Percentiles rank a stretch among this genome's conserved stretches.
Evolutionary conservation across 2,113 vertebrate genomes (phyloP).

Genomic region (Pheucticus melanocephalus): DNA sequence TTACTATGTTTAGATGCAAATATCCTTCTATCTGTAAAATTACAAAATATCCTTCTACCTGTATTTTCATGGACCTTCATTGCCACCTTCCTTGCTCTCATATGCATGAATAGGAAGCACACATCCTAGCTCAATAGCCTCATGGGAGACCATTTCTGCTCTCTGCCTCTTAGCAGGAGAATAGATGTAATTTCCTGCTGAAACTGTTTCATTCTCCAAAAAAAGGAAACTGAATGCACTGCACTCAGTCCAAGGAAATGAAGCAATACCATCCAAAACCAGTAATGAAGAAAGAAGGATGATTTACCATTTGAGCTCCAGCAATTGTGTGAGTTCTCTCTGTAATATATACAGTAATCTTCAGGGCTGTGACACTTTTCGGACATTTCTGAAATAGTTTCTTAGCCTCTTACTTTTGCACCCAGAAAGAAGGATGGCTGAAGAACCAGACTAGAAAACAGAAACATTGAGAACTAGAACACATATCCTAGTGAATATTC

Average conservation of each 20-base stretch:
- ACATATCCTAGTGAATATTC: background rate
- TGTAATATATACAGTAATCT: background rate
- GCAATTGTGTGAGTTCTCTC: background rate
- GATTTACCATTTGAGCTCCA: background rate
- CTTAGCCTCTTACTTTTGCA: background rate
- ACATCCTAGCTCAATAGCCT: background rate
- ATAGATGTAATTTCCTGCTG: background rate
- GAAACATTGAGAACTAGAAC: background rate
- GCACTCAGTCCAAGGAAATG: background rate
- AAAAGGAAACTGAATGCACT: background rate
- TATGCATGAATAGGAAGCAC: background rate
- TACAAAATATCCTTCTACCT: background rate
- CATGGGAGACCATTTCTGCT: background rate
- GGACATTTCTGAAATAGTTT: background rate
- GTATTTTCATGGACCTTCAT: background rate
- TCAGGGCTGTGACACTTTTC: background rate
- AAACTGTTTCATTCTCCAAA: background rate
- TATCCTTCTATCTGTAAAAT: background rate
- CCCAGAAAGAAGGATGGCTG: accelerated
- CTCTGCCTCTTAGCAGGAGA: background rate
- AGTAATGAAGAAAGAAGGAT: background rate
- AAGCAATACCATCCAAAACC: background rate
- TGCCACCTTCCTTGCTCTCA: background rate
- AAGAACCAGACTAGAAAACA: background rate
- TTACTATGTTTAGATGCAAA: background rate